phyloP scores from a whole-genome alignment of 1,140 invertebrate genomes.

The Papilio machaon region DNA sequence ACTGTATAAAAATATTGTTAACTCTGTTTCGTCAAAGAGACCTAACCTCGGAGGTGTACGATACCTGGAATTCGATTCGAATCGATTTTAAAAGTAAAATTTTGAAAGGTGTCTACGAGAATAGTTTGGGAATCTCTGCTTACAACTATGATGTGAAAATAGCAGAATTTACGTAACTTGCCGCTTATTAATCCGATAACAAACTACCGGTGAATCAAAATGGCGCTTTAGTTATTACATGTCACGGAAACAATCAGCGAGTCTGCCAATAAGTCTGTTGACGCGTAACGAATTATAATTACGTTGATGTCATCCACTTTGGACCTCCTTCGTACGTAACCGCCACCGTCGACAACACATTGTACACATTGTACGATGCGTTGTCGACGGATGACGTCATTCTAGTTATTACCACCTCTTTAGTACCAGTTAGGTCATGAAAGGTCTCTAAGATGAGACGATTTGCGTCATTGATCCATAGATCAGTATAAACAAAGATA shows the following conservation, averaged over 20 bases:
- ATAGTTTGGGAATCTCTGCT: neutral
- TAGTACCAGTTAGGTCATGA: neutral
- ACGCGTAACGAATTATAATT: constrained; percentile 15
- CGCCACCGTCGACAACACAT: constrained; percentile 17
- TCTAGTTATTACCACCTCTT: neutral
- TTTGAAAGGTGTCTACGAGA: neutral
- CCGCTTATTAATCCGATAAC: neutral
- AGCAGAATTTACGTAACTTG: neutral
- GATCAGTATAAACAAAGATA: neutral
- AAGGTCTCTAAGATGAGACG: constrained; percentile 22
- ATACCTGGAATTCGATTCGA: too few relatives aligned
- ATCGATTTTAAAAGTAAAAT: neutral
- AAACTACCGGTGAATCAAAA: neutral
- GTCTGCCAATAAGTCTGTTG: constrained; percentile 21
- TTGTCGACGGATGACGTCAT: constrained; percentile 35
- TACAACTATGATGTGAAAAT: neutral
- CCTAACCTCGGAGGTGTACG: too few relatives aligned
- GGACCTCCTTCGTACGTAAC: constrained; percentile 13
- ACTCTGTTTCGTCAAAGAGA: too few relatives aligned
- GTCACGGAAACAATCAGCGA: constrained; percentile 3
- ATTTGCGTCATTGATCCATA: constrained; percentile 20
- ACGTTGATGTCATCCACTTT: constrained; percentile 30
- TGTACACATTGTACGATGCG: constrained; percentile 29
- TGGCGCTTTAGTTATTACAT: neutral
- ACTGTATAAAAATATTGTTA: too few relatives aligned